phyloP scores from a whole-genome alignment of 2,888 invertebrate genomes.

The Troides oblongomaculatus region DNA sequence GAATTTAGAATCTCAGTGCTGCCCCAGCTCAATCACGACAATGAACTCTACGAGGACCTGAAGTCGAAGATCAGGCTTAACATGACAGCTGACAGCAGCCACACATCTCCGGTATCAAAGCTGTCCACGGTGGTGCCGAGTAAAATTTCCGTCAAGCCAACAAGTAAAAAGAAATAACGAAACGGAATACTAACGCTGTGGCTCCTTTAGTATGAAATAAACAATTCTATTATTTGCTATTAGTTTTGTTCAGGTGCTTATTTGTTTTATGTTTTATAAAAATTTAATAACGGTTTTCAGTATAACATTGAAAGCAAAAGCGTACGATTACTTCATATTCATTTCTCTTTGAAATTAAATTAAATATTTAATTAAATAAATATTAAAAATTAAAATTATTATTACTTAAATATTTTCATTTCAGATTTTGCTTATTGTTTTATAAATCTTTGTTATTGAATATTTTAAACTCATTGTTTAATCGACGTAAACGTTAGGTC shows the following conservation, averaged over 20 bases:
- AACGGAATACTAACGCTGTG: neutral
- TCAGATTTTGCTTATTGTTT: too few relatives aligned
- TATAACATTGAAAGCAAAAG: too few relatives aligned
- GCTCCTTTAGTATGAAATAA: neutral
- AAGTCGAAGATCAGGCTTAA: conserved; percentile 46
- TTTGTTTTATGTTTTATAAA: neutral
- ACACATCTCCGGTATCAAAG: conserved; percentile 31
- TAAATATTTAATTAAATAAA: too few relatives aligned
- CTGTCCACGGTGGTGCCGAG: conserved; percentile 32
- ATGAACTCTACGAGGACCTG: conserved; percentile 50
- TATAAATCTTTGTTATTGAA: too few relatives aligned
- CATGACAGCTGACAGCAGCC: conserved; percentile 41
- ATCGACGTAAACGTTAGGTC: too few relatives aligned
- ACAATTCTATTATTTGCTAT: conserved; percentile 3
- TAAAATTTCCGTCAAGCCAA: conserved; percentile 33
- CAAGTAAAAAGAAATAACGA: conserved; percentile 35
- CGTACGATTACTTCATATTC: too few relatives aligned
- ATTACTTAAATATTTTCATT: too few relatives aligned
- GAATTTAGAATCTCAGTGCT: conserved; percentile 50
- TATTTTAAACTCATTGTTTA: too few relatives aligned
- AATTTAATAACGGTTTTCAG: too few relatives aligned
- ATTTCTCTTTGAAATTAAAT: too few relatives aligned
- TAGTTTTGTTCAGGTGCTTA: neutral
- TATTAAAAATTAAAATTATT: too few relatives aligned
- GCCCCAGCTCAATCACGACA: conserved; percentile 62